These are phyloP conservation scores for Cinclus mexicanus DNA, from an alignment of 2,113 vertebrate species.

Conservation along the genomic window DNA sequence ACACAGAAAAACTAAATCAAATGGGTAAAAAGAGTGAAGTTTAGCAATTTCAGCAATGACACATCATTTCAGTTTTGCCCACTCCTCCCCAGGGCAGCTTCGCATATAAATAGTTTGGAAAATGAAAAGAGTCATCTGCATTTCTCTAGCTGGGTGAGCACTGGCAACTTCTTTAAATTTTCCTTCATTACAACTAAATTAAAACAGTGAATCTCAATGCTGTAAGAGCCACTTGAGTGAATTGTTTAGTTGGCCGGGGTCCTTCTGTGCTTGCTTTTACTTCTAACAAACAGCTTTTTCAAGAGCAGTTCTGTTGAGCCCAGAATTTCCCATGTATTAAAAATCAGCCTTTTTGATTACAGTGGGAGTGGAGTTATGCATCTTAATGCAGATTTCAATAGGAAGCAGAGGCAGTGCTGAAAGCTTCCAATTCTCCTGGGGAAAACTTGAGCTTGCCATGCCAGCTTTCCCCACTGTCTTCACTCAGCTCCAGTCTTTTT, in stretches of 20 bases:
- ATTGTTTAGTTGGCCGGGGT: background rate
- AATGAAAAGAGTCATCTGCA: background rate
- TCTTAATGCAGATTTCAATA: background rate
- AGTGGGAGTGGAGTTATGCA: background rate
- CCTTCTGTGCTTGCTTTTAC: background rate
- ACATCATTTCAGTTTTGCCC: background rate
- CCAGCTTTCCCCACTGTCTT: background rate
- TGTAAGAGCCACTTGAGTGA: background rate
- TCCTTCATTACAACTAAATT: background rate
- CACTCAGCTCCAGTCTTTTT: background rate
- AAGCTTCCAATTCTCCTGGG: background rate
- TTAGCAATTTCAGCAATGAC: background rate
- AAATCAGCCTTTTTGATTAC: background rate
- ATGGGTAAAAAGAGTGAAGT: background rate
- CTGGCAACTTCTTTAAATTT: background rate
- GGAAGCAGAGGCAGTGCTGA: background rate
- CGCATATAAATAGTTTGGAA: background rate
- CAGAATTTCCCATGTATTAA: slow-evolving; percentile 1
- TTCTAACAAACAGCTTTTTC: background rate
- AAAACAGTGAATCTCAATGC: background rate
- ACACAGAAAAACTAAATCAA: background rate
- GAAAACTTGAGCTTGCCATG: background rate
- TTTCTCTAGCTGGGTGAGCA: background rate
- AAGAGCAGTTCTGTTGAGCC: background rate
- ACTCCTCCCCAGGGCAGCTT: background rate